These are phyloP conservation scores for Dendropsophus ebraccatus DNA, from an alignment of 2,113 vertebrate genomes.

Conservation along the genomic window DNA sequence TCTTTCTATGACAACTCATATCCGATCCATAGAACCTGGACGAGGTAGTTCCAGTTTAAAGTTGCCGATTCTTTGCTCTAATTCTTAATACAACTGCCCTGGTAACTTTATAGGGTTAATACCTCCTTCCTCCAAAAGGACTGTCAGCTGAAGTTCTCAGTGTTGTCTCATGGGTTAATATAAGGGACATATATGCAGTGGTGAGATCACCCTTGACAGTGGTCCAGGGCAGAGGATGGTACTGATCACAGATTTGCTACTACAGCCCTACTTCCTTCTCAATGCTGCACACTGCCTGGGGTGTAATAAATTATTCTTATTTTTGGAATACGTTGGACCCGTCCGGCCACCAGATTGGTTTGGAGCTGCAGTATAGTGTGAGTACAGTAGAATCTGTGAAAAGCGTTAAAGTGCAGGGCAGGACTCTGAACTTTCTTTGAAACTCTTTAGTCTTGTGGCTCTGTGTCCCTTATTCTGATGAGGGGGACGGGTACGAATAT, in stretches of 20 bases:
- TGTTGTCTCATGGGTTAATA: slow-evolving; percentile 20
- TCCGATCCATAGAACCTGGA: neutral
- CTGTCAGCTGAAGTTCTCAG: neutral
- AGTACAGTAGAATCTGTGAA: neutral
- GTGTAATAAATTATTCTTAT: neutral
- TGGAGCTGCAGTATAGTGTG: slow-evolving; percentile 3
- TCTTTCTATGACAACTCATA: neutral
- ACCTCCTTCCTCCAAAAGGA: slow-evolving; percentile 57
- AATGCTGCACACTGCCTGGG: neutral
- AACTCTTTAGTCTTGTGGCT: neutral
- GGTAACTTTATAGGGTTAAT: neutral
- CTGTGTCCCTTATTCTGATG: neutral
- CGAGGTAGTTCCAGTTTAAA: neutral
- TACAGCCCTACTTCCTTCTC: neutral
- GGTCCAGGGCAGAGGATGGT: slow-evolving; percentile 85
- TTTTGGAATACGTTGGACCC: neutral
- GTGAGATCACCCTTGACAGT: slow-evolving; percentile 91
- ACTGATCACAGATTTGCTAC: slow-evolving; percentile 83
- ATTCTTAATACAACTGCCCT: neutral
- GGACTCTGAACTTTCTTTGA: neutral
- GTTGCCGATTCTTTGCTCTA: neutral
- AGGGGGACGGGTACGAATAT: neutral
- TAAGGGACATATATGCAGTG: slow-evolving; percentile 66
- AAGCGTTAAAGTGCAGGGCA: neutral
- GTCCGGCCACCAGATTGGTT: neutral